Conservation (phyloP, 1,140 invertebrate species). For the Nasonia giraulti region DNA sequence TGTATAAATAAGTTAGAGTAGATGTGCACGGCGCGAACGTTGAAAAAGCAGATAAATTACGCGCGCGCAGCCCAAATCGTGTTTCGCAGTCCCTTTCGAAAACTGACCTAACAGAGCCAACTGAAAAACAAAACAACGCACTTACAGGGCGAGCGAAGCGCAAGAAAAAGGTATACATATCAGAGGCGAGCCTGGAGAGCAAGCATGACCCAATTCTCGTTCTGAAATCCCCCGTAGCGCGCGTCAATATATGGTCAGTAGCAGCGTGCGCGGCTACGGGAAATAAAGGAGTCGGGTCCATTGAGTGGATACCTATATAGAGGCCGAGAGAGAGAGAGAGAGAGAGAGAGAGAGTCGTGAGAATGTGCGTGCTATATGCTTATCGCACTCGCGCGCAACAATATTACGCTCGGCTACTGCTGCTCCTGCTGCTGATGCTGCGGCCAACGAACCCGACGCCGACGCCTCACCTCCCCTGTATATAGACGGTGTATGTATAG, state of each 20-base stretch:
- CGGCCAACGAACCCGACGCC: slow-evolving; percentile 1
- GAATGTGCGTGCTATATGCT: not conserved
- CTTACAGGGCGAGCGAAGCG: too few relatives aligned
- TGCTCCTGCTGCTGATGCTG: not conserved
- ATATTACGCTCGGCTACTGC: not conserved
- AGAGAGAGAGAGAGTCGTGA: not conserved
- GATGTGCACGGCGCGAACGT: too few relatives aligned
- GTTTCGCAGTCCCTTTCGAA: too few relatives aligned
- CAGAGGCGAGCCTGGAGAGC: not conserved
- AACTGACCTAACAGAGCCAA: too few relatives aligned
- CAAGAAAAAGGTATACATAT: not conserved
- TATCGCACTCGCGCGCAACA: not conserved
- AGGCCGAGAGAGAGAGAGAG: not conserved
- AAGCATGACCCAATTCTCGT: not conserved
- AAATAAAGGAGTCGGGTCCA: slow-evolving; percentile 6
- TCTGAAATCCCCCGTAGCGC: not conserved
- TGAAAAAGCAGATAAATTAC: too few relatives aligned
- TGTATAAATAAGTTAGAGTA: too few relatives aligned
- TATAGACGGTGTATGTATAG: too few relatives aligned
- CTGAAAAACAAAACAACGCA: too few relatives aligned
- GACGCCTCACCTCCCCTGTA: not conserved
- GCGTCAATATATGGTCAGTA: not conserved
- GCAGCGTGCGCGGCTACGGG: not conserved
- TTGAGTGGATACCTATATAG: not conserved
- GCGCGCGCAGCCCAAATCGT: too few relatives aligned